Evolutionary conservation across 2,888 invertebrate genomes (phyloP), one percentile per base, ranked within the genome.

Genomic region (Hyles lineata): DNA sequence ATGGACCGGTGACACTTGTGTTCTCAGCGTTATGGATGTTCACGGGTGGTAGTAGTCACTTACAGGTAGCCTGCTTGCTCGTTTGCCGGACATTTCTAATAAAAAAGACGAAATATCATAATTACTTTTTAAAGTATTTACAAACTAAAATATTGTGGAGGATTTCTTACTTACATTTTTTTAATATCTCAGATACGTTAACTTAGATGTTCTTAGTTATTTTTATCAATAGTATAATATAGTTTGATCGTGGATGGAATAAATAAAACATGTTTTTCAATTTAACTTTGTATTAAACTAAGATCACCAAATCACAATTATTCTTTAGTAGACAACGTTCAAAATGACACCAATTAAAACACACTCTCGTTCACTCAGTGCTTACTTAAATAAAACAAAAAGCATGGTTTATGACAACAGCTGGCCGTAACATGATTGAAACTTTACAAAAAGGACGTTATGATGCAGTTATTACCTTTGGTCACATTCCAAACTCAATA

Each of bases 321-420:
- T 79, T 78, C 78, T 84, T 78, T 80, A 82, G 83, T 82, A 85
- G 85, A 87, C 78, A 82, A 83, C 85, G 23, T 67, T 67, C 67
- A 1, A 67, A 67, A 67, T 67, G 1, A 86, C 82, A 83, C 80
- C 81, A 84, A 88, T 89, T 85, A 83, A 83, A 89, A 87, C 80
- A 80, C 76, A 76, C 73, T 74, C 35, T 23, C 67, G 23, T 67
- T 43, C 23, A 67, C 23, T 15, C 67, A 50, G 75, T 76, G 72
- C 77, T 77, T 78, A 82, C 81, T 79, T 81, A 84, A 67, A 67
- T 67, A 67, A 67, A 85, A 85, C 78, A 83, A 89, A 89, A 89
- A 89, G 90, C 90, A 86, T 85, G 77, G 90, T 89, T 90, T 88
- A 92, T 91, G 92, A 92, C 92, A 92, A 90, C 82, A 89, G 88